Conservation (phyloP, 2,797 vertebrate species). For the Bufotes viridis region DNA sequence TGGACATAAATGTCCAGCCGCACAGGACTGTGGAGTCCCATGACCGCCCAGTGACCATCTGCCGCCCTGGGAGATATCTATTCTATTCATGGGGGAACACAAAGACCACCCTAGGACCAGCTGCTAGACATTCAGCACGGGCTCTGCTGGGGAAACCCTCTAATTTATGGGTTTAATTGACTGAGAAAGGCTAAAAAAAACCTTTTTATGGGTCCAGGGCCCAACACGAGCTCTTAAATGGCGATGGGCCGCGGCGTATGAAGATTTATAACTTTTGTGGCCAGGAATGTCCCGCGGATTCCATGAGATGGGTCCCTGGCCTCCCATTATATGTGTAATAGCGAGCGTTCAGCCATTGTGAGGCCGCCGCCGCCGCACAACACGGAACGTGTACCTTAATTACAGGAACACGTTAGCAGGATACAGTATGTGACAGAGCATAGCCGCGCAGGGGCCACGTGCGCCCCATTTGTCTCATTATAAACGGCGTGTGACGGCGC, state of each 20-base stretch:
- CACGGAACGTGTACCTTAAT: neutral
- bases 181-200: constrained; percentile 19
- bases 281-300: neutral
- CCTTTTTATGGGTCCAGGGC: constrained; percentile 26
- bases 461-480: neutral
- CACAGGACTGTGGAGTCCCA: constrained; percentile 12
- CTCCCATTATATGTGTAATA: neutral
- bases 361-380: neutral
- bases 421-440: neutral
- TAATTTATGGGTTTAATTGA: constrained; percentile 54
- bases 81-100: constrained; percentile 36
- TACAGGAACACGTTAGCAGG: neutral
- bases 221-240: neutral
- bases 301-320: neutral
- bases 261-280: neutral
- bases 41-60: constrained; percentile 58
- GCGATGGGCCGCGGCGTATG: neutral
- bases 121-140: constrained; percentile 41
- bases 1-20: constrained; percentile 5
- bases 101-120: constrained; percentile 39
- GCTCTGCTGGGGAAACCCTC: constrained; percentile 6
- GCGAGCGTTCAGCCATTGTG: neutral
- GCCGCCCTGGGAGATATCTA: constrained; percentile 36
- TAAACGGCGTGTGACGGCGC: neutral
- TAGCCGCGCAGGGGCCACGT: neutral